These are phyloP conservation scores for Poecile atricapillus DNA, from an alignment of 2,113 vertebrate species.

Conservation along the genomic window DNA sequence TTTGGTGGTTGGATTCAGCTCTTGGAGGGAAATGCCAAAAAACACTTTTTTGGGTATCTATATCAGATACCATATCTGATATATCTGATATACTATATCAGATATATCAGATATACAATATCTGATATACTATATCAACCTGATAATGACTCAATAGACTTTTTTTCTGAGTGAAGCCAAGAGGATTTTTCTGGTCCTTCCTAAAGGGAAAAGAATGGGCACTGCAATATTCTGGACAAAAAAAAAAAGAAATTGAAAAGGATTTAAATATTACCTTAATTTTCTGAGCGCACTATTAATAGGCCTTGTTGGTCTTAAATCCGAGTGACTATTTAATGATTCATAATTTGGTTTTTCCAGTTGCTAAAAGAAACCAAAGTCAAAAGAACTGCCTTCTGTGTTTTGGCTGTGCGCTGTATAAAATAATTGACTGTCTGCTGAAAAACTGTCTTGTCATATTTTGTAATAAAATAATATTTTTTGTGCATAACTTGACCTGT, in stretches of 20 bases:
- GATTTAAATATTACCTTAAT: neutral
- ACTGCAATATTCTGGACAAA: rapidly evolving
- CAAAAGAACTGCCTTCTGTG: slow-evolving; percentile 22
- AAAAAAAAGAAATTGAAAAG: neutral
- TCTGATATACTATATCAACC: neutral
- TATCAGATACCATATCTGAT: no score
- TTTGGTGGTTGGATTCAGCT: neutral
- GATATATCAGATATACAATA: no score
- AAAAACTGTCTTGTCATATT: slow-evolving; percentile 66
- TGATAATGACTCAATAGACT: rapidly evolving
- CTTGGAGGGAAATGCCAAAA: neutral
- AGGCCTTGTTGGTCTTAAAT: neutral
- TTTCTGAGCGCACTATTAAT: neutral
- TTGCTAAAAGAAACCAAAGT: neutral
- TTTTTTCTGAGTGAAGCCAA: neutral
- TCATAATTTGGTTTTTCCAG: neutral
- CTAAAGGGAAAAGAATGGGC: neutral
- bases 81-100: no score
- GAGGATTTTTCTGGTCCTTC: neutral
- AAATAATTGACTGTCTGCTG: slow-evolving; percentile 65
- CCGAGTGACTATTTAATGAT: neutral
- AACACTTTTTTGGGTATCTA: rapidly evolving
- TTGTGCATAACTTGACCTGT: slow-evolving; percentile 62
- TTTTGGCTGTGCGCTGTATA: slow-evolving; percentile 16
- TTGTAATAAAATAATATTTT: slow-evolving; percentile 72